Evolutionary conservation across 1,140 invertebrate species (phyloP).

Genomic region (Paralvinella palmiformis): DNA sequence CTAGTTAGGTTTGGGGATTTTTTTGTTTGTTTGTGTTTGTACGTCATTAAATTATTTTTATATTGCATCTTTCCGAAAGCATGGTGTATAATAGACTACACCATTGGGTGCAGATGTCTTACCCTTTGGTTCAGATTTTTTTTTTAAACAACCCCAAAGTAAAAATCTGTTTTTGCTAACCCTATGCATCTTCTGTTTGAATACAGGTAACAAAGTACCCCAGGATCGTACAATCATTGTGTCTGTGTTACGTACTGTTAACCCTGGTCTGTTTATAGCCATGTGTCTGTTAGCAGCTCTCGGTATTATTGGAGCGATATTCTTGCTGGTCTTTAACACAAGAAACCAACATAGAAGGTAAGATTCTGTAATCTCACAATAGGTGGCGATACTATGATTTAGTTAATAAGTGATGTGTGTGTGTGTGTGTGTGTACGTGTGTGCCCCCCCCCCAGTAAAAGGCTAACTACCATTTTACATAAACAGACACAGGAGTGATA

Average conservation of each 20-base stretch:
- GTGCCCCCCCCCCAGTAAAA: too few relatives aligned
- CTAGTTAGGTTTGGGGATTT: too few relatives aligned
- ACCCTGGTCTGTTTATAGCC: conserved; percentile 77
- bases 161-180: conserved; percentile 5
- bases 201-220: conserved; percentile 71
- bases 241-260: conserved; percentile 61
- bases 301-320: conserved; percentile 76
- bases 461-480: too few relatives aligned
- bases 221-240: conserved; percentile 87
- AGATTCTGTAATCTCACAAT: not conserved
- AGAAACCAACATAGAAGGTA: conserved; percentile 25
- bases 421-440: too few relatives aligned
- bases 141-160: not conserved
- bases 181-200: conserved; percentile 20
- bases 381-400: too few relatives aligned
- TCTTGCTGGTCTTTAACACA: conserved; percentile 83
- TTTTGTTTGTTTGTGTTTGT: too few relatives aligned
- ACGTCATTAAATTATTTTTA: too few relatives aligned
- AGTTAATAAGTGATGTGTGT: too few relatives aligned
- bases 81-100: not conserved
- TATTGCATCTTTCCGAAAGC: too few relatives aligned
- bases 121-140: not conserved
- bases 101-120: not conserved
- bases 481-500: too few relatives aligned
- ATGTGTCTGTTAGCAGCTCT: conserved; percentile 82